These are phyloP conservation scores for Ethmia dodecea DNA, from an alignment of 2,888 invertebrate species.

Conservation along the genomic window DNA sequence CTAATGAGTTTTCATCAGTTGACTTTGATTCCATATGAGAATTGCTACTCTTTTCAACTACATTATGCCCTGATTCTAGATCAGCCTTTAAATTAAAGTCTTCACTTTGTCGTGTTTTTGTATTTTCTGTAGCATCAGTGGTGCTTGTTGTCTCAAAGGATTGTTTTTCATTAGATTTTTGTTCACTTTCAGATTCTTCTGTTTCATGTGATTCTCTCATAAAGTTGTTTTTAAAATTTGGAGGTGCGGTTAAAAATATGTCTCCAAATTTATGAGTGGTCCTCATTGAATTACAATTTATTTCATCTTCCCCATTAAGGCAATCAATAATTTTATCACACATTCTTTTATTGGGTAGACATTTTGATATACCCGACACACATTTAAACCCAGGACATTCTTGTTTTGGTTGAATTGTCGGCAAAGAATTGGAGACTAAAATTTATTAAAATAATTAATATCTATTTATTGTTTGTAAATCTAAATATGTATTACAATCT, in stretches of 20 bases:
- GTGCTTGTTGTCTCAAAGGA: too few species aligned
- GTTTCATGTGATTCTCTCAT: background rate
- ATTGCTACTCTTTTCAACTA: too few species aligned
- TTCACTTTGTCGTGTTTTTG: background rate
- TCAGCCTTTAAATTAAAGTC: background rate
- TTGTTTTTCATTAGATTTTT: background rate
- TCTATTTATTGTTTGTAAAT: background rate
- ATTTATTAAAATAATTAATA: constrained; percentile 7
- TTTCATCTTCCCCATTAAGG: constrained; percentile 88
- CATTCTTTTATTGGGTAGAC: constrained; percentile 79
- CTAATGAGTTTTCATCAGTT: background rate
- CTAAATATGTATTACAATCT: background rate
- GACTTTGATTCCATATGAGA: constrained; percentile 1
- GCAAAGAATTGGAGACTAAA: constrained; percentile 66
- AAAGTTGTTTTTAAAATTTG: background rate
- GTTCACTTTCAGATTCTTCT: constrained; percentile 1
- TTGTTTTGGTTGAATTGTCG: constrained; percentile 71
- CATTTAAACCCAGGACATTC: constrained; percentile 87
- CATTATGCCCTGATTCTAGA: constrained; percentile 1
- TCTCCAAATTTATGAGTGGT: constrained; percentile 14
- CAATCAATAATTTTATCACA: constrained; percentile 88
- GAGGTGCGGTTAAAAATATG: constrained; percentile 13
- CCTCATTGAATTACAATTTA: constrained; percentile 72
- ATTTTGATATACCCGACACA: constrained; percentile 80
- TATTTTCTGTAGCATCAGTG: too few species aligned